Evolutionary conservation across 2,888 invertebrate species (phyloP).

Genomic region (Pterostichus madidus): DNA sequence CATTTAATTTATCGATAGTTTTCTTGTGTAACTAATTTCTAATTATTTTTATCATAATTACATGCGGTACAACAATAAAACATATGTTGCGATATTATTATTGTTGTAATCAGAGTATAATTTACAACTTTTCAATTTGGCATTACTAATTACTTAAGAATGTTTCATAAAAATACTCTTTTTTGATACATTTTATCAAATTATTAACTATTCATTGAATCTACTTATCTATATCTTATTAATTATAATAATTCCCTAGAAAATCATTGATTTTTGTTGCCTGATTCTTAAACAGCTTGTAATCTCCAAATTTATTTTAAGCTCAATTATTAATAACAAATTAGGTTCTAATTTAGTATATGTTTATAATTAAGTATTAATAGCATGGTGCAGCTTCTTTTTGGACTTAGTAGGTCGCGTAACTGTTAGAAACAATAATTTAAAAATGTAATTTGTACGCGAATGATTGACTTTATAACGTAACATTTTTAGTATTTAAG

Average conservation of each 20-base stretch:
- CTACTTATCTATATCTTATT: background rate
- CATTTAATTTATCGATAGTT: slow-evolving; percentile 21
- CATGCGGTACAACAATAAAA: background rate
- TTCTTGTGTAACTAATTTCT: background rate
- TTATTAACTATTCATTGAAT: background rate
- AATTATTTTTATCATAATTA: too few species aligned
- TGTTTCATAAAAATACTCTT: background rate
- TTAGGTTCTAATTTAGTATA: background rate
- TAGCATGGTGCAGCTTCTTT: slow-evolving; percentile 16
- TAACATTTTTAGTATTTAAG: background rate
- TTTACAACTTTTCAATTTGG: background rate
- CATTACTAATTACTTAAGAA: too few species aligned
- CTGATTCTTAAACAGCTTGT: slow-evolving; percentile 6
- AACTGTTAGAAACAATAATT: slow-evolving; percentile 19
- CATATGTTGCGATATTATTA: background rate
- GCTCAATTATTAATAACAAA: background rate
- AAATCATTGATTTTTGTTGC: background rate
- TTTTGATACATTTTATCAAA: slow-evolving; percentile 11
- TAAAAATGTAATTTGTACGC: background rate
- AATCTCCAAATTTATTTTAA: background rate
- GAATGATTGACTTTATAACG: background rate
- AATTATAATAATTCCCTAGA: background rate
- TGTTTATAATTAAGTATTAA: slow-evolving; percentile 20
- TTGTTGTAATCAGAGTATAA: background rate
- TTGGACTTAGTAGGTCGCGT: slow-evolving; percentile 28